Evolutionary conservation across 2,888 invertebrate genomes (phyloP).

Genomic region (Bellardia bayeri): DNA sequence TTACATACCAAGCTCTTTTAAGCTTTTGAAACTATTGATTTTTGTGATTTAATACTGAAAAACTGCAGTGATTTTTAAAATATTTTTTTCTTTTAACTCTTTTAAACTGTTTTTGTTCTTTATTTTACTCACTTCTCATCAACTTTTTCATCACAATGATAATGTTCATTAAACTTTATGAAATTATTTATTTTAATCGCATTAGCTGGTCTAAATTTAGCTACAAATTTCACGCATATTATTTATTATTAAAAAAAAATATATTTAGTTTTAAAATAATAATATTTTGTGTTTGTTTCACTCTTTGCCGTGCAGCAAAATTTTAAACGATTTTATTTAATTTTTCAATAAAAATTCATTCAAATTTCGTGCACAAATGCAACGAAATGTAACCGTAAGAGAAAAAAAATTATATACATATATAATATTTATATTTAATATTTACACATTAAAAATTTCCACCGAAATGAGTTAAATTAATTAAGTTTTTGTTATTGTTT

Average conservation of each 20-base stretch:
- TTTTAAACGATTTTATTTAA: conserved; percentile 45
- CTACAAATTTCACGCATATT: not conserved
- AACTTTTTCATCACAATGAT: not conserved
- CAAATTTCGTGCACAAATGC: conserved; percentile 17
- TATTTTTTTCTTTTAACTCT: too few relatives aligned
- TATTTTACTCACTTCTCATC: too few relatives aligned
- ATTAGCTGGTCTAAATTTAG: conserved; percentile 15
- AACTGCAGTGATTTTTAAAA: too few relatives aligned
- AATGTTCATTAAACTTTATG: not conserved
- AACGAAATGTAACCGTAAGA: conserved; percentile 7
- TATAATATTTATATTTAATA: conserved; percentile 43
- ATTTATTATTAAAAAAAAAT: conserved; percentile 6
- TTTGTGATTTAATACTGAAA: too few relatives aligned
- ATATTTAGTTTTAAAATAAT: conserved; percentile 6
- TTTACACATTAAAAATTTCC: conserved; percentile 45
- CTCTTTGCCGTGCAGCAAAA: not conserved
- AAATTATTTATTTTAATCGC: conserved; percentile 19
- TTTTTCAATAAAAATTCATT: conserved; percentile 40
- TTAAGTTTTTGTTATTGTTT: conserved; percentile 9
- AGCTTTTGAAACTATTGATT: too few relatives aligned
- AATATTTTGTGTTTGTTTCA: not conserved
- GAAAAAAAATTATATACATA: conserved; percentile 11
- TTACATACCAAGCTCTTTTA: too few relatives aligned
- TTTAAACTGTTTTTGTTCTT: too few relatives aligned
- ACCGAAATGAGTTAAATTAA: conserved; percentile 50